phyloP scores from a whole-genome alignment of 1,140 invertebrate species.

The Acromyrmex echinatior region DNA sequence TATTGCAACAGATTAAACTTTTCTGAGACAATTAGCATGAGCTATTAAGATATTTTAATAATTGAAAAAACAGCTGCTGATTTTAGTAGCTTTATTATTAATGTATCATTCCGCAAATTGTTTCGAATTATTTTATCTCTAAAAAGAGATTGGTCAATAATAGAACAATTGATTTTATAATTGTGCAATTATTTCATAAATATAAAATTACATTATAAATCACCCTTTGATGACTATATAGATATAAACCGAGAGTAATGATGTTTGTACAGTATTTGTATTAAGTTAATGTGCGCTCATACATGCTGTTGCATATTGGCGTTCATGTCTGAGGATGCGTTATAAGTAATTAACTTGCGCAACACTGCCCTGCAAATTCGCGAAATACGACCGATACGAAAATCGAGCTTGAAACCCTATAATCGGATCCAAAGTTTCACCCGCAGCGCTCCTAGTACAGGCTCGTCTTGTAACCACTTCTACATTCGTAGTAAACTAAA shows the following conservation, averaged over 20 bases:
- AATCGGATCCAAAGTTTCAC: conserved; percentile 46
- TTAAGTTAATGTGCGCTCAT: background rate
- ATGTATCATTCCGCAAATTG: background rate
- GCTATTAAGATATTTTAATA: conserved; percentile 8
- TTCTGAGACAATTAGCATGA: conserved; percentile 13
- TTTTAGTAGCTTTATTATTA: conserved; percentile 12
- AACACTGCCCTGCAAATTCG: background rate
- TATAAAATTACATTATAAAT: conserved; percentile 1
- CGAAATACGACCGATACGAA: conserved; percentile 9
- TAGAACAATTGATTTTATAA: background rate
- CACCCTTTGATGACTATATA: background rate
- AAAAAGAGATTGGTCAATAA: conserved; percentile 1
- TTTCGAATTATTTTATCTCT: background rate
- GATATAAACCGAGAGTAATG: background rate
- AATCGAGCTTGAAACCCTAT: conserved; percentile 45
- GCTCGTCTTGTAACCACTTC: conserved; percentile 40
- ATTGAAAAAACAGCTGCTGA: background rate
- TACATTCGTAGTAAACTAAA: conserved; percentile 48
- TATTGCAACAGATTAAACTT: background rate
- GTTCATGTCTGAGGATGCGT: background rate
- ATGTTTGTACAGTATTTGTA: background rate
- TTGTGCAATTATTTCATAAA: conserved; percentile 14
- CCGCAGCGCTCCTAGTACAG: background rate
- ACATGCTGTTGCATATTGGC: background rate
- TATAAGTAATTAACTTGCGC: conserved; percentile 35